Evolutionary conservation across 1,140 invertebrate species (phyloP).

Genomic region (Thalassaphorura encarpata): DNA sequence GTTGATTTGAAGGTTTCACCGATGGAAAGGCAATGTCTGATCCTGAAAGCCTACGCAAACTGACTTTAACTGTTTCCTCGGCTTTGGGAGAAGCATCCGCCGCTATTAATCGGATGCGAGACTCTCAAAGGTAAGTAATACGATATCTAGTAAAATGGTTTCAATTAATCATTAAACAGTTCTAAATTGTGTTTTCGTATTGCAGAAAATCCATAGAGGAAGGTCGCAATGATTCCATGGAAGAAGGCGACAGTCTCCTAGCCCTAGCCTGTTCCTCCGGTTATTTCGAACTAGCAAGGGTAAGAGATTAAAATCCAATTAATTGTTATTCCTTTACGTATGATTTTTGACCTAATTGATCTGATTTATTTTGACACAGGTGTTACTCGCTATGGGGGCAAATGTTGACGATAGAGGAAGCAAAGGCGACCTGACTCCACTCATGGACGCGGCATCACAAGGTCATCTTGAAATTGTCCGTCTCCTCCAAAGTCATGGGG

Average conservation of each 20-base stretch:
- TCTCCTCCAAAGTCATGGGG: slow-evolving; percentile 79
- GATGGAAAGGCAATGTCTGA: slow-evolving; percentile 68
- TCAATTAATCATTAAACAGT: not conserved
- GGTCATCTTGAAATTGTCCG: slow-evolving; percentile 91
- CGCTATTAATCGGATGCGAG: slow-evolving; percentile 83
- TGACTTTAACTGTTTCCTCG: slow-evolving; percentile 81
- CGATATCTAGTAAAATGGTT: not conserved
- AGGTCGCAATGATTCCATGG: slow-evolving; percentile 78
- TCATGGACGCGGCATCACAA: slow-evolving; percentile 93
- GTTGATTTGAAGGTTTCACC: slow-evolving; percentile 24
- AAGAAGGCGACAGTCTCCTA: slow-evolving; percentile 83
- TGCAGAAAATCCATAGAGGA: slow-evolving; percentile 70
- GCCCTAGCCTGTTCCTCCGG: slow-evolving; percentile 87
- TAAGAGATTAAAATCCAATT: slow-evolving; percentile 35
- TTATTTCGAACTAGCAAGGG: slow-evolving; percentile 85
- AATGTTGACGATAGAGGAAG: slow-evolving; percentile 94
- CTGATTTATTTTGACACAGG: slow-evolving; percentile 51
- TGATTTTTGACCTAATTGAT: not conserved
- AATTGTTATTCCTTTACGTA: not conserved
- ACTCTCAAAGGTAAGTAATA: slow-evolving; percentile 33
- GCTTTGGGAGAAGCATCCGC: slow-evolving; percentile 92
- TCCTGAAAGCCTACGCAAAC: slow-evolving; percentile 66
- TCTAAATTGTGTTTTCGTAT: not conserved
- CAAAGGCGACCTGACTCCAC: slow-evolving; percentile 88
- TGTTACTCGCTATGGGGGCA: slow-evolving; percentile 89